Conservation (phyloP, 2,797 vertebrate species). For the Sciaenops ocellatus region DNA sequence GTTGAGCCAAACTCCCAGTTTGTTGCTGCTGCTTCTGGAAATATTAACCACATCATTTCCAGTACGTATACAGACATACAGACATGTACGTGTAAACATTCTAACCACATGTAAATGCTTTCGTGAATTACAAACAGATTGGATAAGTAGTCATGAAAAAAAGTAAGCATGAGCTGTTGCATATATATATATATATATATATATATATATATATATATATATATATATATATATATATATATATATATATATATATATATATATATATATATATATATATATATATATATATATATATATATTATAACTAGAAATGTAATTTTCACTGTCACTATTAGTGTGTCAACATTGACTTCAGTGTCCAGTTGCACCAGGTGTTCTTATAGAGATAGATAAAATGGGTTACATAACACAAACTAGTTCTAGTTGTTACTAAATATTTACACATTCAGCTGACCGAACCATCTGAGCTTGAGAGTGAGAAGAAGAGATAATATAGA, state of each 20-base stretch:
- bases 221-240: too few species aligned
- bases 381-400: not conserved
- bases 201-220: too few species aligned
- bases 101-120: slow-evolving; percentile 3
- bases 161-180: not conserved
- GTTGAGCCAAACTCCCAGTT: not conserved
- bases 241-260: too few species aligned
- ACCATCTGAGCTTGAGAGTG: not conserved
- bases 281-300: too few species aligned
- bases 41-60: not conserved
- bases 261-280: too few species aligned
- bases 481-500: not conserved
- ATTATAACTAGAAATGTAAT: not conserved
- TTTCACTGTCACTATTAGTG: not conserved
- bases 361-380: not conserved
- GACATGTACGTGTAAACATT: not conserved
- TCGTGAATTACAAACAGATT: not conserved
- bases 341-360: not conserved
- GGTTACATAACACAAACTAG: not conserved
- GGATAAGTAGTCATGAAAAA: not conserved
- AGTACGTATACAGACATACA: not conserved
- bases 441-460: not conserved
- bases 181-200: too few species aligned
- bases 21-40: not conserved
- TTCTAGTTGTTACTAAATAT: not conserved